These are phyloP conservation scores for Rhombomys opimus DNA, from an alignment of 2,113 vertebrate genomes.

Conservation along the genomic window DNA sequence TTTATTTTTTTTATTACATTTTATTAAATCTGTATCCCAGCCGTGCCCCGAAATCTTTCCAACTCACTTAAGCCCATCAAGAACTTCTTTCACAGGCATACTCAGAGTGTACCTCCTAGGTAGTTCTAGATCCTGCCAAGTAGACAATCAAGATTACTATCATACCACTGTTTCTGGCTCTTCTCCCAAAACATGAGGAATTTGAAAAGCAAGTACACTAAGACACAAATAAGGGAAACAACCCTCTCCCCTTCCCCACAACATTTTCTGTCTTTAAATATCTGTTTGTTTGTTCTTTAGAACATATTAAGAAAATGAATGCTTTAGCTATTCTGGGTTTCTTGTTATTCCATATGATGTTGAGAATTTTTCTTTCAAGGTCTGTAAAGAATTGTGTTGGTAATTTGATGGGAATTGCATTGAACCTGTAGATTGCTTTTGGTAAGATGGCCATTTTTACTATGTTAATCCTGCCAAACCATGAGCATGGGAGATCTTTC, in stretches of 20 bases:
- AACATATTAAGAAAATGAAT: background rate
- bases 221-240: slow-evolving; percentile 3
- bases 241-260: too few relatives aligned
- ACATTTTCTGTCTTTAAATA: background rate
- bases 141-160: background rate
- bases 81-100: background rate
- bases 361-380: too few relatives aligned
- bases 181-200: background rate
- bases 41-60: too few relatives aligned
- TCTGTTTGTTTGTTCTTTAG: background rate
- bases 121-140: background rate
- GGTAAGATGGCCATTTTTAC: too few relatives aligned
- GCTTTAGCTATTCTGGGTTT: background rate
- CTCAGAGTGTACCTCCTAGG: background rate
- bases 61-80: background rate
- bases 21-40: too few relatives aligned
- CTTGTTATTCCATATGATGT: too few relatives aligned
- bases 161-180: background rate
- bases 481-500: too few relatives aligned
- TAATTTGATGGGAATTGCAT: too few relatives aligned
- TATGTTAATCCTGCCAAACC: too few relatives aligned
- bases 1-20: too few relatives aligned
- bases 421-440: too few relatives aligned
- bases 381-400: too few relatives aligned
- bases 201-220: background rate